Evolutionary conservation across 2,113 vertebrate species (phyloP).

Genomic region (Variabilichromis moorii): DNA sequence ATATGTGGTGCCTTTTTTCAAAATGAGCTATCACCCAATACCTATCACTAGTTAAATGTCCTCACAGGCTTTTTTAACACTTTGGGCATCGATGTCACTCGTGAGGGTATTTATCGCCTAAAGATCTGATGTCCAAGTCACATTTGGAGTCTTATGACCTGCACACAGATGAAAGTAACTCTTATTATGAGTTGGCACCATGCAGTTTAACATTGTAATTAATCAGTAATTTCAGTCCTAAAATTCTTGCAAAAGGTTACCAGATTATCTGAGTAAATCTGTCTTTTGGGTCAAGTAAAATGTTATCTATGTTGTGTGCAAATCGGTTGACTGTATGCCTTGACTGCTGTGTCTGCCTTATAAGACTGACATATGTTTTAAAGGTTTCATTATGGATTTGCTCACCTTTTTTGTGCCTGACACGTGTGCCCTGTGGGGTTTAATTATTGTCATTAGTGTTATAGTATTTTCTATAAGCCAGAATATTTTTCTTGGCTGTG

Average conservation of each 20-base stretch:
- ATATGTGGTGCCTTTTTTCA: background rate
- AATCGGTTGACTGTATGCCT: background rate
- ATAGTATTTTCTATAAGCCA: background rate
- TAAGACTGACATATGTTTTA: background rate
- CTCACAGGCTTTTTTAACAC: background rate
- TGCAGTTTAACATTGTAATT: background rate
- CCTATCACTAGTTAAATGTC: background rate
- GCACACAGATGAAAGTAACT: background rate
- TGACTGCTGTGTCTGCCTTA: background rate
- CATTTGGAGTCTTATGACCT: background rate
- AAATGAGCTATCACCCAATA: background rate
- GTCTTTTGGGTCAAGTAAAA: background rate
- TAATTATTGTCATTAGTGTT: background rate
- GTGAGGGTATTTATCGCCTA: background rate
- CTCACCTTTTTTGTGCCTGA: background rate
- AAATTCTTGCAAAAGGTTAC: background rate
- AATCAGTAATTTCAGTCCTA: background rate
- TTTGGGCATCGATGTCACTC: background rate
- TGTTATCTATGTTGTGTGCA: background rate
- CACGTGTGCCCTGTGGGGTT: background rate
- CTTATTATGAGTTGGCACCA: background rate
- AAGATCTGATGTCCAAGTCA: background rate
- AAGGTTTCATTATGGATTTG: background rate
- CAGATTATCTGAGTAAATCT: background rate
- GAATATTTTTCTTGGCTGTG: background rate